Conservation (phyloP, 2,797 vertebrate genomes). For the Thalassophryne amazonica region DNA sequence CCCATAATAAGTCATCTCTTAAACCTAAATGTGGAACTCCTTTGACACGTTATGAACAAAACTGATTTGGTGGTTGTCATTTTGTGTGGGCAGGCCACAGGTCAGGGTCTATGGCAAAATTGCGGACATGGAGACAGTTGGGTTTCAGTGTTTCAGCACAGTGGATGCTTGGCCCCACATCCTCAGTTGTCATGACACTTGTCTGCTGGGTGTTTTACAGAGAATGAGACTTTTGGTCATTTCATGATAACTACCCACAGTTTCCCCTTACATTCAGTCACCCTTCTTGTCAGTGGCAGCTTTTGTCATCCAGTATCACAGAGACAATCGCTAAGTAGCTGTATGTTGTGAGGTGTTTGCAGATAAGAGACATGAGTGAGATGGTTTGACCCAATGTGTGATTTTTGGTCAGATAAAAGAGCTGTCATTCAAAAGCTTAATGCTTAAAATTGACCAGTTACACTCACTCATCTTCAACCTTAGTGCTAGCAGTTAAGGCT, state of each 20-base stretch:
- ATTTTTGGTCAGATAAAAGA: background rate
- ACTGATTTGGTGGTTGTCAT: too few species aligned
- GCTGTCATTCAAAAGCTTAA: background rate
- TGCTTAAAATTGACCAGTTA: background rate
- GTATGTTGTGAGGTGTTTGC: background rate
- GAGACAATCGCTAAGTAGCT: background rate
- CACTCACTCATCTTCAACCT: too few species aligned
- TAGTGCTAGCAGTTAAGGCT: too few species aligned
- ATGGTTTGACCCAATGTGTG: constrained; percentile 23
- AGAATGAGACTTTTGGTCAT: background rate
- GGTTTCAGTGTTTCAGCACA: background rate
- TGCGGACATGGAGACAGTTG: constrained; percentile 4
- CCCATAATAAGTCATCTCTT: background rate
- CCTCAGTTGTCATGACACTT: background rate
- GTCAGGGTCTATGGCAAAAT: constrained; percentile 23
- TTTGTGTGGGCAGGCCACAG: constrained; percentile 21
- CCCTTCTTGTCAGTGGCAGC: background rate
- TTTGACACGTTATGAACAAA: too few species aligned
- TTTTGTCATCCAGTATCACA: background rate
- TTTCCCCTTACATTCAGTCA: background rate
- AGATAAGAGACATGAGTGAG: constrained; percentile 47
- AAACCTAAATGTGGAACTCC: background rate
- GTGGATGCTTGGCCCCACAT: background rate
- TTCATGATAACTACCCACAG: background rate
- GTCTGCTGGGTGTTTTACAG: background rate